Evolutionary conservation across 2,888 invertebrate genomes (phyloP).

Genomic region (Thysanoteuthis rhombus): DNA sequence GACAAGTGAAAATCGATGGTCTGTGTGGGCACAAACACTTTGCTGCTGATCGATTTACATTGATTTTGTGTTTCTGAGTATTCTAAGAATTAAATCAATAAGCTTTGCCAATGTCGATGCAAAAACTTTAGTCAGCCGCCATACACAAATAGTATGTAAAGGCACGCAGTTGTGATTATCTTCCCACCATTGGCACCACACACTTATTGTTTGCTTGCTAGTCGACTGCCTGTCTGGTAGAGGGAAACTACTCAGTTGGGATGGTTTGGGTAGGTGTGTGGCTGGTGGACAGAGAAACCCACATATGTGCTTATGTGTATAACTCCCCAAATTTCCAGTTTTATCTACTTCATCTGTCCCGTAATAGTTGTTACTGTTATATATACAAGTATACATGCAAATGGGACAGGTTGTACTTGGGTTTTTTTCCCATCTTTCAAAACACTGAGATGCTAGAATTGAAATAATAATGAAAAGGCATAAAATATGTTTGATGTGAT

Average conservation of each 20-base stretch:
- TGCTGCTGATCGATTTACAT: not conserved
- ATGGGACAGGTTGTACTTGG: no score
- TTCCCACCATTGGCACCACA: not conserved
- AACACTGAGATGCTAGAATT: not conserved
- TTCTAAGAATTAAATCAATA: conserved; percentile 12
- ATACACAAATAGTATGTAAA: not conserved
- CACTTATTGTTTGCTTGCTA: not conserved
- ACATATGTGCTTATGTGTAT: not conserved
- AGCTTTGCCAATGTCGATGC: conserved; percentile 12
- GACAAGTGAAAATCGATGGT: conserved; percentile 12
- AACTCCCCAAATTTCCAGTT: not conserved
- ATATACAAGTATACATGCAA: no score
- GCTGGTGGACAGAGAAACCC: not conserved
- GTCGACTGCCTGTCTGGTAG: not conserved
- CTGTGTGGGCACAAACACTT: conserved; percentile 12
- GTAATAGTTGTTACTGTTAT: no score
- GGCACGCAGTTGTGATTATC: not conserved
- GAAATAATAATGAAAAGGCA: not conserved
- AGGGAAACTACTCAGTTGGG: not conserved
- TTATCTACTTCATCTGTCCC: no score
- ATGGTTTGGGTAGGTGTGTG: not conserved
- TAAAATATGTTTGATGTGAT: not conserved
- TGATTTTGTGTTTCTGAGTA: not conserved
- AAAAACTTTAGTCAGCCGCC: not conserved
- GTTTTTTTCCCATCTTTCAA: not conserved